Evolutionary conservation across 2,888 invertebrate species (phyloP).

Genomic region (Sipha maydis): DNA sequence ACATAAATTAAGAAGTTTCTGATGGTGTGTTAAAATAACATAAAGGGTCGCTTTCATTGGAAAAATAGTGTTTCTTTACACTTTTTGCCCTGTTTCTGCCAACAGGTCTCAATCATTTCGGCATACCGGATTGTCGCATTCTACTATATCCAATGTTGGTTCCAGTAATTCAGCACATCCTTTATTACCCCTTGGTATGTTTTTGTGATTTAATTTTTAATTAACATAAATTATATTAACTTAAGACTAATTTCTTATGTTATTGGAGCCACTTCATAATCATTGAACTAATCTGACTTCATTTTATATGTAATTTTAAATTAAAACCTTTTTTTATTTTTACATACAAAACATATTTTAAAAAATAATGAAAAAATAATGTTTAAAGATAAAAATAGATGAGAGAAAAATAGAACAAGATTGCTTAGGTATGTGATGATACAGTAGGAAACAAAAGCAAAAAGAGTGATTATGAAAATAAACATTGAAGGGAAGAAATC

Average conservation of each 20-base stretch:
- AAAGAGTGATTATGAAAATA: no score
- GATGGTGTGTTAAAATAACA: slow-evolving; percentile 54
- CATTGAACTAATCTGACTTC: background rate
- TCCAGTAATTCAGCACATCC: slow-evolving; percentile 93
- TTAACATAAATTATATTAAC: slow-evolving; percentile 52
- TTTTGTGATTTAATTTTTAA: slow-evolving; percentile 59
- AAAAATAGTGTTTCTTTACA: slow-evolving; percentile 58
- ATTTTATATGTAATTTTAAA: background rate
- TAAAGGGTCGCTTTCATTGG: slow-evolving; percentile 59
- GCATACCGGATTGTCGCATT: slow-evolving; percentile 80
- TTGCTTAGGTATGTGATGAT: no score
- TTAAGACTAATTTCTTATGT: slow-evolving; percentile 23
- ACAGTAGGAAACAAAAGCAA: no score
- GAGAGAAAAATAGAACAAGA: no score
- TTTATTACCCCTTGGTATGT: slow-evolving; percentile 83
- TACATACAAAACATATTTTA: background rate
- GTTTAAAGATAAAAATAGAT: no score
- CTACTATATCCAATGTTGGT: slow-evolving; percentile 78
- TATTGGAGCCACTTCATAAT: slow-evolving; percentile 59
- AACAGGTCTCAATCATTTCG: slow-evolving; percentile 92
- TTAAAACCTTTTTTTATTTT: slow-evolving; percentile 1
- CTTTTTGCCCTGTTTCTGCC: slow-evolving; percentile 63
- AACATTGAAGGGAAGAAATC: no score
- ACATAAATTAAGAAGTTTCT: slow-evolving; percentile 51
- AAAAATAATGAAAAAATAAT: background rate